Evolutionary conservation across 2,113 vertebrate species (phyloP).

Genomic region (Leucopternis melanops): DNA sequence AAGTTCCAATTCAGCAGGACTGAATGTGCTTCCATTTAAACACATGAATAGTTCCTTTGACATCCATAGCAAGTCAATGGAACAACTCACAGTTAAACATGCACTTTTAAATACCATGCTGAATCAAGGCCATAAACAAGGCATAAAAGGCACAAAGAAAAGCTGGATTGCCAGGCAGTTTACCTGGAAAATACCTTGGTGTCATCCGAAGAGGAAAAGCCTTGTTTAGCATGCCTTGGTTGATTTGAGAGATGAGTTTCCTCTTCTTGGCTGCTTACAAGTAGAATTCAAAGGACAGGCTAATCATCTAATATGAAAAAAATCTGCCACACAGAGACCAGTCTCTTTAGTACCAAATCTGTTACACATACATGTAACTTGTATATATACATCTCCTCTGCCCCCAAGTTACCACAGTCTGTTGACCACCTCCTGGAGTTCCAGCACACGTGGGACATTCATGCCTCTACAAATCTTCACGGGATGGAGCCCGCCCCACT

Average conservation of each 20-base stretch:
- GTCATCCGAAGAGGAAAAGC: neutral
- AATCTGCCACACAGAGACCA: neutral
- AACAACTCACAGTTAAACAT: neutral
- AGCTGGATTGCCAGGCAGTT: neutral
- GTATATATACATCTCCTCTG: neutral
- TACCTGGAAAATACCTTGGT: neutral
- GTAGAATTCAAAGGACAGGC: neutral
- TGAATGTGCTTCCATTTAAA: constrained; percentile 20
- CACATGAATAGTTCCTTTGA: constrained; percentile 3
- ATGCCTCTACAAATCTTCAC: rapidly evolving
- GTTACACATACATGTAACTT: too few species aligned
- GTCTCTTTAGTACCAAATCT: neutral
- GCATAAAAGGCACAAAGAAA: neutral
- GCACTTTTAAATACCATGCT: neutral
- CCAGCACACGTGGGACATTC: neutral
- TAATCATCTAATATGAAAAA: neutral
- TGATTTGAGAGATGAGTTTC: neutral
- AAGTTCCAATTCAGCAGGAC: neutral
- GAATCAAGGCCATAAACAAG: neutral
- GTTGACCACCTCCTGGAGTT: neutral
- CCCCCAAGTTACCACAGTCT: neutral
- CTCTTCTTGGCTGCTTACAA: neutral
- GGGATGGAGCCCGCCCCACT: rapidly evolving
- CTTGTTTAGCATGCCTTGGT: neutral
- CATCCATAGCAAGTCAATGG: neutral